Base-by-base conservation (phyloP, 2,797 vertebrate species). In the Philypnodon macrostomus region DNA sequence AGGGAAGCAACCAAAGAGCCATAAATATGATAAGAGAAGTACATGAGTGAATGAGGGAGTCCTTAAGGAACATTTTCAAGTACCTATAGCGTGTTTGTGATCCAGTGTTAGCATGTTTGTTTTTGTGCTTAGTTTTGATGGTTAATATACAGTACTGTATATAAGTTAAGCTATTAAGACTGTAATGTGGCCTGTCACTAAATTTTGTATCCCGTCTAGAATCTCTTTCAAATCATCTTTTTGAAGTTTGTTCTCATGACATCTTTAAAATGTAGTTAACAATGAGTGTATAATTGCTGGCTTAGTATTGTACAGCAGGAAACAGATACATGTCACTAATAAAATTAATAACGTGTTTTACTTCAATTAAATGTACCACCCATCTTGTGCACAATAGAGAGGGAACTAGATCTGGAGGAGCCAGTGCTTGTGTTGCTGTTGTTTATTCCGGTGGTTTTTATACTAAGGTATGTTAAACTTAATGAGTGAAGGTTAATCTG, bases 11-110 rank as follows among this genome's bases (percentile, higher is more conserved):
- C 56, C 51, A 67, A 69, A 59, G 52, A 51, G 27, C 16, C 41
- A 73, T 68, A 68, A 58, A 77, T 69, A 60, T 48, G 19, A 70
- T 33, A 10, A 27, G 12, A 30, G 63, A 55, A 61, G 41, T 34
- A 57, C 34, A 41, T 3, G 9, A 53, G 48, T 4, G 23, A 65
- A 53, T 9, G 13, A 56, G 51, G 45, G 24, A 53, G 32, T 58
- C 56, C 58, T 70, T 70, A 9, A 54, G 46, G 58, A 59, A 70
- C 67, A 81, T 86, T 83, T 66, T 58, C 45, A 66, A 65, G 53
- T 57, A 71, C 37, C 17, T 49, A 49, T 54, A 19, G 51, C 52
- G 32, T 50, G 46, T 67, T 49, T 53, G 51, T 49, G 48, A 41
- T 46, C 42, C 23, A 47, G 44, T 41, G 39, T 58, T 53, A 53